Percentiles rank a stretch among this genome's conserved stretches.
Evolutionary conservation across 1,140 invertebrate genomes (phyloP).

Genomic region (Panagrolaimus sp.): DNA sequence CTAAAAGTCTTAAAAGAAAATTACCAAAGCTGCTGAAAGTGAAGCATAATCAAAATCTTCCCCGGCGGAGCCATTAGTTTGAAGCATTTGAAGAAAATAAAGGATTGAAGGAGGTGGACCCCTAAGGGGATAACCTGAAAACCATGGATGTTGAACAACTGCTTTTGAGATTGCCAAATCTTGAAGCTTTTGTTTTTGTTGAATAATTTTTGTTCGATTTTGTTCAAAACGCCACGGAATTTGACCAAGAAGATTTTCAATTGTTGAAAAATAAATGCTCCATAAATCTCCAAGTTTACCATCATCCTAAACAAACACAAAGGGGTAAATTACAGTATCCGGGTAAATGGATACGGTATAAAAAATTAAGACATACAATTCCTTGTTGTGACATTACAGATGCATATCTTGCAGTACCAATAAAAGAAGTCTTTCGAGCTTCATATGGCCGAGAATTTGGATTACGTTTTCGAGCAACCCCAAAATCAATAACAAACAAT

Average conservation of each 20-base stretch:
- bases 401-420: not conserved
- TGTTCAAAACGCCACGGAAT: not conserved
- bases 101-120: conserved; percentile 4
- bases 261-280: not conserved
- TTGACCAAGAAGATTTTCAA: conserved; percentile 11
- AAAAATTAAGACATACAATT: not conserved
- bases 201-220: not conserved
- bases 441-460: not conserved
- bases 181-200: not conserved
- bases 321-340: too few species aligned
- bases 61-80: not conserved
- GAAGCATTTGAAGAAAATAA: not conserved
- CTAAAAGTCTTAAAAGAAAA: not conserved
- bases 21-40: too few species aligned
- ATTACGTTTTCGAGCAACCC: not conserved
- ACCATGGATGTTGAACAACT: not conserved
- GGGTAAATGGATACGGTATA: too few species aligned
- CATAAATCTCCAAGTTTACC: conserved; percentile 3
- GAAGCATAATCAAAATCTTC: not conserved
- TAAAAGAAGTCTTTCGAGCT: not conserved
- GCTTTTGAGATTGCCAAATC: not conserved
- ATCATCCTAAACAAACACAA: not conserved
- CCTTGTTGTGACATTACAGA: not conserved
- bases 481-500: conserved; percentile 13
- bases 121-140: not conserved